A percentile compares a stretch with the other conserved stretches of the same genome.
These are phyloP conservation scores for Syngnathus floridae DNA, from an alignment of 2,113 vertebrate species.

Conservation along the genomic window DNA sequence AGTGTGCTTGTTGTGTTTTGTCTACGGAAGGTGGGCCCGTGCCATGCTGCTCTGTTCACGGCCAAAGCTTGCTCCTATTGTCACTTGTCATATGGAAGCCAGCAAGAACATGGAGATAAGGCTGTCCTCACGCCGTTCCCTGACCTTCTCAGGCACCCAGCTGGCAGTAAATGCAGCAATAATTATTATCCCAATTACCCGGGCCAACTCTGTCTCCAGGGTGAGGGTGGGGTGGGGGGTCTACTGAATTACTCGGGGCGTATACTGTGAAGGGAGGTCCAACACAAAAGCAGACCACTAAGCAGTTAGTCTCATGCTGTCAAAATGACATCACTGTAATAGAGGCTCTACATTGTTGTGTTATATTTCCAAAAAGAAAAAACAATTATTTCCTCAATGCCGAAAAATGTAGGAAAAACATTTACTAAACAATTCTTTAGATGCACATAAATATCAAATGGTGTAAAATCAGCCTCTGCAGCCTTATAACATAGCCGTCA, in stretches of 20 bases:
- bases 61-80: slow-evolving; percentile 57
- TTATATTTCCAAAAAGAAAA: slow-evolving; percentile 16
- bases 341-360: slow-evolving; percentile 2
- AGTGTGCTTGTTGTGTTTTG: slow-evolving; percentile 39
- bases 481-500: slow-evolving; percentile 3
- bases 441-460: not conserved
- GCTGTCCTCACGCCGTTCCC: slow-evolving; percentile 65
- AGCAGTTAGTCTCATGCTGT: slow-evolving; percentile 30
- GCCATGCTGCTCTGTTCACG: slow-evolving; percentile 52
- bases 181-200: slow-evolving; percentile 74
- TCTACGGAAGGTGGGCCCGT: slow-evolving; percentile 52
- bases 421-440: not conserved
- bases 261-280: slow-evolving; percentile 23
- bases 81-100: slow-evolving; percentile 68
- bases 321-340: slow-evolving; percentile 11
- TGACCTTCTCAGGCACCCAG: slow-evolving; percentile 72
- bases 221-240: slow-evolving; percentile 14
- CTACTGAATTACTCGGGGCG: slow-evolving; percentile 32
- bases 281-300: slow-evolving; percentile 35
- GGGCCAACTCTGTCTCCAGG: slow-evolving; percentile 49
- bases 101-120: slow-evolving; percentile 64
- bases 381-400: slow-evolving; percentile 10
- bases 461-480: not conserved
- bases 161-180: slow-evolving; percentile 71
- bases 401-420: not conserved